A percentile compares a stretch with the other conserved stretches of the same genome.
These are phyloP conservation scores for Rhaphigaster nebulosa DNA, from an alignment of 2,888 invertebrate genomes.

Conservation along the genomic window DNA sequence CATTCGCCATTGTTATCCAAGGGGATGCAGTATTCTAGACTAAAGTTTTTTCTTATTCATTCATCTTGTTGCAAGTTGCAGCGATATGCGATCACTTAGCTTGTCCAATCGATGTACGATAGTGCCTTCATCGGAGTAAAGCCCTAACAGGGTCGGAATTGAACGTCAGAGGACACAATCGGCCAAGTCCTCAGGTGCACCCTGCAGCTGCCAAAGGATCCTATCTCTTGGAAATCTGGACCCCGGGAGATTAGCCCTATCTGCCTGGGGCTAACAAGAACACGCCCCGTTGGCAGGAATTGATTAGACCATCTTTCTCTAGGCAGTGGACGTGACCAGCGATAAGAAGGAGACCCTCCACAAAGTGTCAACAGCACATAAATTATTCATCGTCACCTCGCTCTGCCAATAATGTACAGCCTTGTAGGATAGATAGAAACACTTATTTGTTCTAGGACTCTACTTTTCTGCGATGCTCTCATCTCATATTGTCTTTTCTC, in stretches of 20 bases:
- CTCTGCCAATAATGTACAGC: slow-evolving; percentile 64
- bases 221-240: slow-evolving; percentile 37
- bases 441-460: slow-evolving; percentile 57
- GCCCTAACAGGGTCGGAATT: not conserved
- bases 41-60: not conserved
- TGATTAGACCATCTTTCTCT: slow-evolving; percentile 59
- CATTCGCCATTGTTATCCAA: too few species aligned
- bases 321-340: slow-evolving; percentile 60
- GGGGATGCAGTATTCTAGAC: not conserved
- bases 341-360: slow-evolving; percentile 59
- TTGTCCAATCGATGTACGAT: too few species aligned
- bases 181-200: not conserved
- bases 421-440: slow-evolving; percentile 62
- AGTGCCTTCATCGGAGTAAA: not conserved
- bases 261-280: slow-evolving; percentile 54
- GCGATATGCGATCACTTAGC: not conserved
- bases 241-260: slow-evolving; percentile 32
- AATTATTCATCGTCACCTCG: slow-evolving; percentile 62
- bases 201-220: slow-evolving; percentile 19
- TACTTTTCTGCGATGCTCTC: not conserved
- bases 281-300: slow-evolving; percentile 46
- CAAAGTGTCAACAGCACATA: slow-evolving; percentile 63
- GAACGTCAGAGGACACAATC: not conserved
- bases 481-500: not conserved
- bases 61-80: not conserved